These are phyloP conservation scores for Barnardius zonarius DNA, from an alignment of 2,113 vertebrate genomes.

Conservation along the genomic window DNA sequence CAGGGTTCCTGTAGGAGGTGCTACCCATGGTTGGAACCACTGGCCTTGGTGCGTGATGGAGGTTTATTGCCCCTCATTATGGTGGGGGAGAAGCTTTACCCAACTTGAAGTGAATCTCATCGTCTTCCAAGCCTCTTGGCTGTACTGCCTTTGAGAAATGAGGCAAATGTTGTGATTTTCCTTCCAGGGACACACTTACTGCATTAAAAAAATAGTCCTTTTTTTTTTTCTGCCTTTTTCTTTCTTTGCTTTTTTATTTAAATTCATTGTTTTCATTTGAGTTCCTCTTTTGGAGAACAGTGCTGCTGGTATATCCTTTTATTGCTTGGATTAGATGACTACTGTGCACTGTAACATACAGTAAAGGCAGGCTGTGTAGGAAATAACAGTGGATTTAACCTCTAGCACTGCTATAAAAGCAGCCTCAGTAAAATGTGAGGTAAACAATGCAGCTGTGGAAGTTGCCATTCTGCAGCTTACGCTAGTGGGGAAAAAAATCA, in stretches of 20 bases:
- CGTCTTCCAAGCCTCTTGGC: not conserved
- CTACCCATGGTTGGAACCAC: not conserved
- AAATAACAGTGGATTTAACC: conserved; percentile 45
- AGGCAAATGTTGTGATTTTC: not conserved
- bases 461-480: not conserved
- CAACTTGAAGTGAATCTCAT: not conserved
- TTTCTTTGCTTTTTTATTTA: not conserved
- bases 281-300: not conserved
- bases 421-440: conserved; percentile 6
- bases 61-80: not conserved
- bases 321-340: not conserved
- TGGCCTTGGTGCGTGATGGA: not conserved
- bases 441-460: conserved; percentile 40
- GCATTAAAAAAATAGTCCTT: not conserved
- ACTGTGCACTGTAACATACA: not conserved
- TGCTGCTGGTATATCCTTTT: not conserved
- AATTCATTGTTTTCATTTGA: not conserved
- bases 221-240: too few species aligned
- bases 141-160: not conserved
- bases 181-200: not conserved
- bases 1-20: not conserved
- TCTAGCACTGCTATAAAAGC: conserved; percentile 20
- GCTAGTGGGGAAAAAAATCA: not conserved
- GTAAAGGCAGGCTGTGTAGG: not conserved
- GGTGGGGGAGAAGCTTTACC: not conserved